Evolutionary conservation across 2,888 invertebrate species (phyloP).

Genomic region (Chrysomela aeneicollis): DNA sequence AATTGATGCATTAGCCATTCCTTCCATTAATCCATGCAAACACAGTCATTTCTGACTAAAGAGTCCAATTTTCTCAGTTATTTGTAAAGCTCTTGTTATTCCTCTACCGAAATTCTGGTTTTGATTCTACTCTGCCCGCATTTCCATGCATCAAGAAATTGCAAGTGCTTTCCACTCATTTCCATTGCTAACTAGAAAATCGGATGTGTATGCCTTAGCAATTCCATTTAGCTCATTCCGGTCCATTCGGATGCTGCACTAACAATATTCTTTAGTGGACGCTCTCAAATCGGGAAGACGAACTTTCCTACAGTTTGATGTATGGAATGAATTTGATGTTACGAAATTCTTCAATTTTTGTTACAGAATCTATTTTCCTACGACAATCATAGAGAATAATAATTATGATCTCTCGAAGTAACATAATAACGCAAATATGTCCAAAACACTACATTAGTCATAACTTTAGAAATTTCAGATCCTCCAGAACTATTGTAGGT

Average conservation of each 20-base stretch:
- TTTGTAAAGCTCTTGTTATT: slow-evolving; percentile 16
- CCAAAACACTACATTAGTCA: no score
- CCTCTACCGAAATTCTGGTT: slow-evolving; percentile 5
- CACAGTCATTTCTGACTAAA: background rate
- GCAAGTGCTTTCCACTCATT: slow-evolving; percentile 29
- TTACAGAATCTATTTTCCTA: no score
- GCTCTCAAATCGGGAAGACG: no score
- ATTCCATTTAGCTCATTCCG: slow-evolving; percentile 1
- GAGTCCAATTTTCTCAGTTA: slow-evolving; percentile 13
- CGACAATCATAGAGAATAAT: no score
- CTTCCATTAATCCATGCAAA: slow-evolving; percentile 2
- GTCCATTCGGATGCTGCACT: background rate
- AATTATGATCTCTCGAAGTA: no score
- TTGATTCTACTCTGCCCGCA: slow-evolving; percentile 5
- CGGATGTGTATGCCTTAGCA: slow-evolving; percentile 17
- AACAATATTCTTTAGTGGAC: no score
- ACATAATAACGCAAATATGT: no score
- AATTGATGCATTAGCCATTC: background rate
- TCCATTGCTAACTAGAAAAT: slow-evolving; percentile 20
- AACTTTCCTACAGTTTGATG: no score
- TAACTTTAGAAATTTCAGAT: no score
- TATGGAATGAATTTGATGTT: no score
- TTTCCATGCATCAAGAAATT: slow-evolving; percentile 31
- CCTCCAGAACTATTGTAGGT: no score
- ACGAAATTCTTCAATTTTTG: no score